Percentiles rank a stretch among this genome's conserved stretches.
These are phyloP conservation scores for Dyspetes luteomarginatus DNA, from an alignment of 2,888 invertebrate genomes.

Conservation along the genomic window DNA sequence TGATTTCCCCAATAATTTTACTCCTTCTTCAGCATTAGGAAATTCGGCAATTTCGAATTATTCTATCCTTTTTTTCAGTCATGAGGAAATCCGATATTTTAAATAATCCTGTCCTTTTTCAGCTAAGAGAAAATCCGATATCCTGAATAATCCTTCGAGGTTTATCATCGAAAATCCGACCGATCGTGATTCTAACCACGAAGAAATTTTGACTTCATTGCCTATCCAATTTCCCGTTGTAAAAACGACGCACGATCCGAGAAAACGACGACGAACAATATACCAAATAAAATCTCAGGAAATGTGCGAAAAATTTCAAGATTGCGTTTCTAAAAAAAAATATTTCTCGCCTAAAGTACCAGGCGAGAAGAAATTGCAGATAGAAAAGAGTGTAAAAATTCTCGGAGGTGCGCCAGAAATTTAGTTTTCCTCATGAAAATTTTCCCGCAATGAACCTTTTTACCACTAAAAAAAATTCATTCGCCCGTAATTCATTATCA, in stretches of 20 bases:
- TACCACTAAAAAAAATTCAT: too few relatives aligned
- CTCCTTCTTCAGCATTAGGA: too few relatives aligned
- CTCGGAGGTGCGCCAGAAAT: background rate
- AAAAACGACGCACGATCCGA: slow-evolving; percentile 15
- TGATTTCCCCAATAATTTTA: too few relatives aligned
- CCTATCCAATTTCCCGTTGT: background rate
- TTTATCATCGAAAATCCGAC: background rate
- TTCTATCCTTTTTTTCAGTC: too few relatives aligned
- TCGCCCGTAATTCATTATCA: too few relatives aligned
- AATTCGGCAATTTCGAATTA: too few relatives aligned
- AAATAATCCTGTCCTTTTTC: background rate
- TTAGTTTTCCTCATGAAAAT: background rate
- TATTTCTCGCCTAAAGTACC: background rate
- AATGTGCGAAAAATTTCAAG: background rate
- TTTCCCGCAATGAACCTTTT: too few relatives aligned
- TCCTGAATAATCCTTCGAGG: slow-evolving; percentile 7
- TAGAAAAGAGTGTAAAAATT: background rate
- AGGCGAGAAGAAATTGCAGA: background rate
- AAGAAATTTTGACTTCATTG: slow-evolving; percentile 12
- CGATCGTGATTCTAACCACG: background rate
- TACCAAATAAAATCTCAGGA: slow-evolving; percentile 47
- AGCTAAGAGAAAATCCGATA: slow-evolving; percentile 26
- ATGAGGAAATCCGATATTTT: too few relatives aligned
- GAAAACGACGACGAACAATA: slow-evolving; percentile 53
- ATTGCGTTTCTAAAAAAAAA: background rate